Conservation (phyloP, 2,888 invertebrate species). For the Drosophila kokeensis region DNA sequence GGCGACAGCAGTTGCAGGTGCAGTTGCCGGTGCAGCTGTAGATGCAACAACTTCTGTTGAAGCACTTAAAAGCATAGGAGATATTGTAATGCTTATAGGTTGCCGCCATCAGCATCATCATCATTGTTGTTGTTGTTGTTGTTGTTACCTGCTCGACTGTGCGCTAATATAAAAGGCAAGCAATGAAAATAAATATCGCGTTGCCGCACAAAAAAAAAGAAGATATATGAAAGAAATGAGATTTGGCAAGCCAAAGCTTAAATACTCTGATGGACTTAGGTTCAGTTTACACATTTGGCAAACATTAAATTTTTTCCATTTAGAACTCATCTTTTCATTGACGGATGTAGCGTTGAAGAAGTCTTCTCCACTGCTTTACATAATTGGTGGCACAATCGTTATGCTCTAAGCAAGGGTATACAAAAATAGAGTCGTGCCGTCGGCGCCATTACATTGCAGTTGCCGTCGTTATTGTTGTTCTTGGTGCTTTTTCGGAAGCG, state of each 20-base stretch:
- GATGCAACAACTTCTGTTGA: slow-evolving; percentile 33
- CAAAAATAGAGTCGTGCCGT: slow-evolving; percentile 15
- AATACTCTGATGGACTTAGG: neutral
- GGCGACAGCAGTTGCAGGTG: slow-evolving; percentile 14
- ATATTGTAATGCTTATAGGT: slow-evolving; percentile 74
- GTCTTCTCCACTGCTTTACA: neutral
- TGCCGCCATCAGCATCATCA: slow-evolving; percentile 9
- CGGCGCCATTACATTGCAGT: slow-evolving; percentile 14
- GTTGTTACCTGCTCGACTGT: slow-evolving; percentile 52
- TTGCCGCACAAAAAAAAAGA: slow-evolving; percentile 14
- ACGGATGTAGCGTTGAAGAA: neutral
- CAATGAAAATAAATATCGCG: slow-evolving; percentile 73
- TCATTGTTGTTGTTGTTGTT: slow-evolving; percentile 6
- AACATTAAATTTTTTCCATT: neutral
- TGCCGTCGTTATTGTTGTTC: slow-evolving; percentile 26
- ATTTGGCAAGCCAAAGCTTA: neutral
- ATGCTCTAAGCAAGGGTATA: slow-evolving; percentile 18
- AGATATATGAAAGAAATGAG: slow-evolving; percentile 2
- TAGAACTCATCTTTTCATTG: neutral
- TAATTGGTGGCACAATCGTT: neutral
- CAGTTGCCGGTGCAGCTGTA: slow-evolving; percentile 8
- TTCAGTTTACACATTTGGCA: neutral
- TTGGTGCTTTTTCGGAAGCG: slow-evolving; percentile 66
- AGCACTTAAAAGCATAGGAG: slow-evolving; percentile 72
- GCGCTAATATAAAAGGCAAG: slow-evolving; percentile 78